Evolutionary conservation across 2,113 vertebrate species (phyloP).

Genomic region (Anser cygnoides): DNA sequence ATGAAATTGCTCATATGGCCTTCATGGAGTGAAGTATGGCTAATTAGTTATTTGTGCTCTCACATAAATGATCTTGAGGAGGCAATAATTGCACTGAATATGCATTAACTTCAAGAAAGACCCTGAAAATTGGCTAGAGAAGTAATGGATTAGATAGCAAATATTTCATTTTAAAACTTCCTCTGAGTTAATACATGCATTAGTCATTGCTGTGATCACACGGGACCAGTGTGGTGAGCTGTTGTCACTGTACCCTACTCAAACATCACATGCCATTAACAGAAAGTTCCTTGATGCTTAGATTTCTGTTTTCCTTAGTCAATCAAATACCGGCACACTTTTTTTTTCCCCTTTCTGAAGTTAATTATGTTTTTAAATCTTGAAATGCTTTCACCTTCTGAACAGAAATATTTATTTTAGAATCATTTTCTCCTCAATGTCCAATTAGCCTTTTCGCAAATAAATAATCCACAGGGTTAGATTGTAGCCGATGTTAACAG

Average conservation of each 20-base stretch:
- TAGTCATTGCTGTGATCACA: background rate
- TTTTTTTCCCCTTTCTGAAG: background rate
- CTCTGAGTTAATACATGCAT: background rate
- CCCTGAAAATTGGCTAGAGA: background rate
- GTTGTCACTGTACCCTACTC: background rate
- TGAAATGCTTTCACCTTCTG: fast-evolving
- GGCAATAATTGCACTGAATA: background rate
- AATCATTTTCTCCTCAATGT: background rate
- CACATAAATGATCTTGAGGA: background rate
- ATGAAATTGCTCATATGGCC: background rate
- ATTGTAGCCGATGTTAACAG: too few species aligned
- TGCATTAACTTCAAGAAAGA: background rate
- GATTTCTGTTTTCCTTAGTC: background rate
- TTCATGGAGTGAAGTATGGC: background rate
- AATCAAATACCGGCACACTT: background rate
- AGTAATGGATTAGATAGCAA: background rate
- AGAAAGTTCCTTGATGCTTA: background rate
- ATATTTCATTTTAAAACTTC: background rate
- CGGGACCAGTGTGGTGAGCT: fast-evolving
- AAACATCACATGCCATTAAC: background rate
- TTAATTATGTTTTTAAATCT: background rate
- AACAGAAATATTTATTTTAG: background rate
- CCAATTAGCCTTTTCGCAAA: background rate
- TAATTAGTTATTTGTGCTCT: slow-evolving; percentile 8
- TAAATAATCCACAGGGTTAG: background rate